phyloP scores from a whole-genome alignment of 2,888 invertebrate genomes.

The Crioceris asparagi region DNA sequence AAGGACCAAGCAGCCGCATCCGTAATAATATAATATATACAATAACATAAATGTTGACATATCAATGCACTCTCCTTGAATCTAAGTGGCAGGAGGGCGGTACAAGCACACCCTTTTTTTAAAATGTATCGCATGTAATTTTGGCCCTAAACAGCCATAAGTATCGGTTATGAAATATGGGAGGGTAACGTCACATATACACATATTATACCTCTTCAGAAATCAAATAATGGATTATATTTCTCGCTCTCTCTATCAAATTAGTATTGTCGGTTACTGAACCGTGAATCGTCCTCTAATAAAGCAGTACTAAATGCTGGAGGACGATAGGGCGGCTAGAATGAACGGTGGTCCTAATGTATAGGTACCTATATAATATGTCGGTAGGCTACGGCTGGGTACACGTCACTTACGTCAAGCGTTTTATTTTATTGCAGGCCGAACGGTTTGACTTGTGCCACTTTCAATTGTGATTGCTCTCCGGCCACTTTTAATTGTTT shows the following conservation, averaged over 20 bases:
- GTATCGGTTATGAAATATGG: constrained; percentile 30
- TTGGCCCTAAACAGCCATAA: constrained; percentile 22
- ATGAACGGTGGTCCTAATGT: constrained; percentile 14
- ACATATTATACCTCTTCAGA: too few species aligned
- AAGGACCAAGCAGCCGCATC: too few species aligned
- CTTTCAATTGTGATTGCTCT: constrained; percentile 6
- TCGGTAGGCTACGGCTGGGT: too few species aligned
- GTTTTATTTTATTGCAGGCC: constrained; percentile 9
- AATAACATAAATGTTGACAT: constrained; percentile 30
- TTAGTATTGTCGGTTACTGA: constrained; percentile 35
- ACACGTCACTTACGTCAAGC: too few species aligned
- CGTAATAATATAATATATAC: too few species aligned
- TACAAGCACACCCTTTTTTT: constrained; percentile 21
- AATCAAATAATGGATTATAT: constrained; percentile 30
- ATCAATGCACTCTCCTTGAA: constrained; percentile 26
- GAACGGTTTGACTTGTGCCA: constrained; percentile 18
- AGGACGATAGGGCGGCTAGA: constrained; percentile 16
- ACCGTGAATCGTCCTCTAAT: constrained; percentile 35
- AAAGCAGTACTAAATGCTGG: constrained; percentile 33
- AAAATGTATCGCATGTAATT: constrained; percentile 29
- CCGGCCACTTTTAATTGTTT: too few species aligned
- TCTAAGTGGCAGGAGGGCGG: constrained; percentile 25
- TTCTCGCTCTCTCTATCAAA: constrained; percentile 32
- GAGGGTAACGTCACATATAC: too few species aligned
- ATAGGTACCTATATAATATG: too few species aligned